phyloP scores from a whole-genome alignment of 2,797 vertebrate genomes.

The Phalloptychus januarius region DNA sequence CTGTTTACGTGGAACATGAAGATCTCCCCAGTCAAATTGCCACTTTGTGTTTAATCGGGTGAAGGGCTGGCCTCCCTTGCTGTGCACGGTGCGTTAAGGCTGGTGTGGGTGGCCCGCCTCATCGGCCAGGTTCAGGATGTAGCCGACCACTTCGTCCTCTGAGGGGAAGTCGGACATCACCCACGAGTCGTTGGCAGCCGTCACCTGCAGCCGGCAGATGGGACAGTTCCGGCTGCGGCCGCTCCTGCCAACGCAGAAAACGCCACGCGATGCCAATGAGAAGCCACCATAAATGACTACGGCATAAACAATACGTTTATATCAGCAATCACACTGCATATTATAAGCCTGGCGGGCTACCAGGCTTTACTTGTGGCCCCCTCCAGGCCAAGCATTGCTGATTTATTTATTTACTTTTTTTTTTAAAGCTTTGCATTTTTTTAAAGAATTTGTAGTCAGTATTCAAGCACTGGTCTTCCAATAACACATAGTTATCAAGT shows the following conservation, averaged over 20 bases:
- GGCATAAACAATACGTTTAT: neutral
- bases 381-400: no score
- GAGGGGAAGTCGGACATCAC: conserved; percentile 96
- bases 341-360: no score
- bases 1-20: neutral
- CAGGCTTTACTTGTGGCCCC: no score
- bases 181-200: conserved; percentile 93
- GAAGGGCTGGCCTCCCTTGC: conserved; percentile 5
- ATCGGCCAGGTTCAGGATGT: conserved; percentile 96
- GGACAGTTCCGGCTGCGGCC: conserved; percentile 95
- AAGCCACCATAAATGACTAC: neutral
- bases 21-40: conserved; percentile 29
- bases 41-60: conserved; percentile 24
- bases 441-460: no score
- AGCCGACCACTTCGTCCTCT: conserved; percentile 93
- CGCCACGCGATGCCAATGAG: neutral
- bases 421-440: no score
- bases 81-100: conserved; percentile 76
- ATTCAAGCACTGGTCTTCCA: no score
- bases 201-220: conserved; percentile 94
- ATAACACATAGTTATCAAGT: no score
- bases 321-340: no score
- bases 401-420: no score
- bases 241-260: conserved; percentile 82
- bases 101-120: conserved; percentile 93